Percentiles rank a stretch among this genome's conserved stretches.
Evolutionary conservation across 1,140 invertebrate genomes (phyloP).

Genomic region (Achroia grisella): DNA sequence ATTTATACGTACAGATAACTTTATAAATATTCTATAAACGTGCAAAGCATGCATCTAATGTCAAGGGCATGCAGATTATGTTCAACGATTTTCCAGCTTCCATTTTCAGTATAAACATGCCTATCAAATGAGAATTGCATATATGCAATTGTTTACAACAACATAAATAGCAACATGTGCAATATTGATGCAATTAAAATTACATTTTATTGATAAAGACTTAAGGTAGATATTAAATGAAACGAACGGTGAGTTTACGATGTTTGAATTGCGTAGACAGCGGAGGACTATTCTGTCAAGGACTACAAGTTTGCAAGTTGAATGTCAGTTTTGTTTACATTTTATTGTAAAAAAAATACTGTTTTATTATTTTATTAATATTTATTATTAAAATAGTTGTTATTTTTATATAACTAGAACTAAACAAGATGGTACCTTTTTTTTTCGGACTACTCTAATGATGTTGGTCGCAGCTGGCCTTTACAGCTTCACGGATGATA

Average conservation of each 20-base stretch:
- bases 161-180: neutral
- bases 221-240: constrained; percentile 7
- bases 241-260: neutral
- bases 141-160: constrained; percentile 3
- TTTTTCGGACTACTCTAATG: too few relatives aligned
- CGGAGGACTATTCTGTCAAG: constrained; percentile 29
- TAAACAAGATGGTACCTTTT: too few relatives aligned
- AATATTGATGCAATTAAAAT: neutral
- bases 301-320: constrained; percentile 34
- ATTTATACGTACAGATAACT: too few relatives aligned
- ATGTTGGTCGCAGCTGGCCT: too few relatives aligned
- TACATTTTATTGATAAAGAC: neutral
- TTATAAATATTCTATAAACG: neutral
- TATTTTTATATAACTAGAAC: too few relatives aligned
- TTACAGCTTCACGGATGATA: too few relatives aligned
- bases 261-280: too few relatives aligned
- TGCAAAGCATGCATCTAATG: constrained; percentile 34
- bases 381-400: too few relatives aligned
- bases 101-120: constrained; percentile 62
- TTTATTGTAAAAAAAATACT: constrained; percentile 8
- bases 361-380: too few relatives aligned
- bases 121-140: constrained; percentile 19
- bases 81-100: constrained; percentile 56
- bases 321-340: constrained; percentile 41
- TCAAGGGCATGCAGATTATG: constrained; percentile 39